Evolutionary conservation across 2,797 vertebrate species (phyloP), one percentile per base, ranked within the genome.

Genomic region (Paramormyrops hopkinsi): DNA sequence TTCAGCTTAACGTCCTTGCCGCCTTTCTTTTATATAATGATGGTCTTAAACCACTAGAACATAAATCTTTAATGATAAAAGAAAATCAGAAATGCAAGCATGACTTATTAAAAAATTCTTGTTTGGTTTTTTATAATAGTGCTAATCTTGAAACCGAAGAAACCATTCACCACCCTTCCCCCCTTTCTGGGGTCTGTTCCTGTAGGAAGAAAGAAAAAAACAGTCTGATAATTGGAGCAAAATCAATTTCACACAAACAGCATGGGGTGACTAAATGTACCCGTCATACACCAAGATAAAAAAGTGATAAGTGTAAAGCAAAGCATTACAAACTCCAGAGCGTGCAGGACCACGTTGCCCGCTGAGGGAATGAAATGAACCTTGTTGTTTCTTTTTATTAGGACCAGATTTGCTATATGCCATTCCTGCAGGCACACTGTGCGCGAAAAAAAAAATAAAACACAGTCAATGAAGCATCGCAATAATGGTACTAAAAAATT

Each of bases 401-500:
- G 90, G 92, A 91, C 89, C 92, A 92, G 89, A 93, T 92, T 91
- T 91, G 86, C 86, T n/a, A 91, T 91, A 88, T 25, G 89, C 91
- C 83, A 90, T 91, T 92, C 92, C 91, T 91, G 89, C 87, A 2
- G 91, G 89, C 88, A 90, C 86, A 89, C 92, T 91, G 89, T 93
- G 90, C 90, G 89, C 92, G n/a, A 92, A 90, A 88, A 93, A 19
- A 46, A 46, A 83, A 94, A 93, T 93, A 94, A 93, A 94, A 93
- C 92, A 94, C 92, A 89, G 90, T 92, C 92, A 94, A 88, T 92
- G 90, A 93, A 93, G 93, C 93, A 91, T 93, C 94, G 92, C 94
- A 94, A 95, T 94, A 92, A 92, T 37, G 93, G 92, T 90, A 33
- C 37, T 37, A 89, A 93, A 94, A 94, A 94, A 93, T 91, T 89